Conservation (phyloP, 2,888 invertebrate genomes). For the Odontothrips loti region DNA sequence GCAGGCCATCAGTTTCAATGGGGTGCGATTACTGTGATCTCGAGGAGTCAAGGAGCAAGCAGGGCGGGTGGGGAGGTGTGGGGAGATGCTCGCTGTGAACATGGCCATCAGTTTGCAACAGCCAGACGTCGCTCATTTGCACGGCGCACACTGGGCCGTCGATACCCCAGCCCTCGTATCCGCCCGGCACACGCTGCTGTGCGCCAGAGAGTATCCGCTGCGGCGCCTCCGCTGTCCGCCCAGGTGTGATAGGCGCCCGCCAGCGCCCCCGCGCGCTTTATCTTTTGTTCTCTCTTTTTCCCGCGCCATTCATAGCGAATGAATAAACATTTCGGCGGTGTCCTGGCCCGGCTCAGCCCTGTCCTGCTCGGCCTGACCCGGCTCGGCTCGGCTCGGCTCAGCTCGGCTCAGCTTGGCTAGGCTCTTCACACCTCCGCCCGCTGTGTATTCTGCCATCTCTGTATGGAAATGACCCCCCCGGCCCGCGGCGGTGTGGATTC, state of each 20-base stretch:
- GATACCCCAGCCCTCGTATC: too few species aligned
- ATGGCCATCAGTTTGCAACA: too few species aligned
- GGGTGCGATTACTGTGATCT: conserved; percentile 4
- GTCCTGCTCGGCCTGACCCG: background rate
- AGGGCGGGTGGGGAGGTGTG: background rate
- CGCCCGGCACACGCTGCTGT: too few species aligned
- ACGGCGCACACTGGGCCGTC: too few species aligned
- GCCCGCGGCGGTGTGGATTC: too few species aligned
- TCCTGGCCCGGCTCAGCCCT: background rate
- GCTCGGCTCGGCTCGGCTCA: background rate
- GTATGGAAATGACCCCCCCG: background rate
- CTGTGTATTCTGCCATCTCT: background rate
- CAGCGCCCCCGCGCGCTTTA: too few species aligned
- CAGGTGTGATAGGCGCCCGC: too few species aligned
- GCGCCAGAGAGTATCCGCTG: background rate
- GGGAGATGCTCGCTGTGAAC: background rate
- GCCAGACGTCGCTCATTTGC: too few species aligned
- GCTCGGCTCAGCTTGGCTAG: background rate
- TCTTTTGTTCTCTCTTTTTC: too few species aligned
- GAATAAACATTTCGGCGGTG: background rate
- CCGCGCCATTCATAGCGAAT: background rate
- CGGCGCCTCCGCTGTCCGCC: too few species aligned
- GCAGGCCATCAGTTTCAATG: conserved; percentile 23
- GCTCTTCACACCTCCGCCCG: too few species aligned
- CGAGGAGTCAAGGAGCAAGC: background rate